Evolutionary conservation across 2,113 vertebrate species (phyloP).

Genomic region (Tupaia tana): DNA sequence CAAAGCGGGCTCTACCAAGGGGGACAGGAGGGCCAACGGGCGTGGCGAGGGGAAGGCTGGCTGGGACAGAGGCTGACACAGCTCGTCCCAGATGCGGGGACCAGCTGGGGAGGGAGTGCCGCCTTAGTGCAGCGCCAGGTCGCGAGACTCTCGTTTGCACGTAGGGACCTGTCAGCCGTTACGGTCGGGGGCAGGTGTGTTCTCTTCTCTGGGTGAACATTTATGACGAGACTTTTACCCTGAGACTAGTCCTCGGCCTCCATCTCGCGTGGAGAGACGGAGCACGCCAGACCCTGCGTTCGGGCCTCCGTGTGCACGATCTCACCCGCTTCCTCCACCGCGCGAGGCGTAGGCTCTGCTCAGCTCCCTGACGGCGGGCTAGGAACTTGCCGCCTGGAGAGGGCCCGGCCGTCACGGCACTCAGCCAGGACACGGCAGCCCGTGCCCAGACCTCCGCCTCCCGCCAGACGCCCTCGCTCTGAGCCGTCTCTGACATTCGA

Average conservation of each 20-base stretch:
- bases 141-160: too few relatives aligned
- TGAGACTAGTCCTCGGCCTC: slow-evolving; percentile 20
- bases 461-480: too few relatives aligned
- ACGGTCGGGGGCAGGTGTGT: neutral
- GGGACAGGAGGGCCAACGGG: neutral
- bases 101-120: too few relatives aligned
- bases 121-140: too few relatives aligned
- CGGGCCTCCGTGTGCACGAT: neutral
- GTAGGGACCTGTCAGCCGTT: slow-evolving; percentile 1
- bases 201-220: slow-evolving; percentile 60
- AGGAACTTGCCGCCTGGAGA: too few relatives aligned
- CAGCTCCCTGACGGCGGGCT: too few relatives aligned
- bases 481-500: too few relatives aligned
- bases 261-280: neutral
- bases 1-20: neutral
- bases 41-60: neutral
- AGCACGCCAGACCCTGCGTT: neutral
- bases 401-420: too few relatives aligned
- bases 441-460: too few relatives aligned
- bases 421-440: too few relatives aligned
- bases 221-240: slow-evolving; percentile 57
- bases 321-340: neutral
- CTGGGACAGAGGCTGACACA: neutral
- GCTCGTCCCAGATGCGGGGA: neutral
- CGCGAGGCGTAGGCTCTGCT: too few relatives aligned